Base-by-base conservation (phyloP, 2,797 vertebrate genomes). In the Rhinella marina region DNA sequence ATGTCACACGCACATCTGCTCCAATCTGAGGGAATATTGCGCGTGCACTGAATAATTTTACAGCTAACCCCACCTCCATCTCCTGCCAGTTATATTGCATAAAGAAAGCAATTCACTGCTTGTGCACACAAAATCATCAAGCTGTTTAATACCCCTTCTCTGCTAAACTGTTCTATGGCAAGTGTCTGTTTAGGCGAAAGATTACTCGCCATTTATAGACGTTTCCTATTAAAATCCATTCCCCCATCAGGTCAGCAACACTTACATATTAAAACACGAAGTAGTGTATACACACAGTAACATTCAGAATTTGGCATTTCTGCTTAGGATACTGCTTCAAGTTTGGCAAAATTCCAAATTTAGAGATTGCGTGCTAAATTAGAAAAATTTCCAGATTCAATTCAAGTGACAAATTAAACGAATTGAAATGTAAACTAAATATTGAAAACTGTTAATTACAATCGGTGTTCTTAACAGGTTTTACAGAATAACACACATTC, bases 1-100 rank as follows among this genome's bases (percentile, higher is more conserved):
- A 17, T 86, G 88, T 83, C 88, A 86, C 73, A 82, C 68, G 66
- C 73, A 89, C 84, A 86, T 86, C 88, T 86, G 88, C 81, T 86
- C 82, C 85, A 86, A 32, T 86, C 32, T 78, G 52, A 89, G 12
- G 25, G 84, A 83, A 89, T 59, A 89, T 57, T 78, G 62, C 72
- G 50, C 23, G 80, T 78, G 84, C 80, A 59, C 73, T 72, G 85
- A 86, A 82, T 89, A 66, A 83, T 86, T 83, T 76, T 68, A 27
- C 54, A 21, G 41, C 41, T 19, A 59, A 66, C 23, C 62, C 64
- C 66, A 61, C 76, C 62, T 21, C 25, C 57, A 41, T 68, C 70
- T 54, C 87, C 61, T 82, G 57, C 68, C 82, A 75, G 73, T 73
- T 62, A 61, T 84, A 73, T 62, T 52, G 41, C 87, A 81, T 80